These are phyloP conservation scores for Avahi laniger DNA, from an alignment of 2,797 vertebrate species.

Conservation along the genomic window DNA sequence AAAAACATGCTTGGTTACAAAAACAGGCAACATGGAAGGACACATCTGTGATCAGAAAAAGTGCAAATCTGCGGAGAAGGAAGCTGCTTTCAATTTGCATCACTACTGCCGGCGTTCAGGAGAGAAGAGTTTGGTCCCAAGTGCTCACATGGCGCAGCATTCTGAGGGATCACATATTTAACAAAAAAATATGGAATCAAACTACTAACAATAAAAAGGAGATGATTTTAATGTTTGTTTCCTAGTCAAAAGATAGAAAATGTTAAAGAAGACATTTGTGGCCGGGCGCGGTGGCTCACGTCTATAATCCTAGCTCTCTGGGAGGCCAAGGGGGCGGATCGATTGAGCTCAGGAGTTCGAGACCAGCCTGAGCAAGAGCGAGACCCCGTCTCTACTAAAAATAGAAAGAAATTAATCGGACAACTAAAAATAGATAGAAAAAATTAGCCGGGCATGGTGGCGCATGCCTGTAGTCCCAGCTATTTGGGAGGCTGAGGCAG, in stretches of 20 bases:
- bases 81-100: constrained; percentile 73
- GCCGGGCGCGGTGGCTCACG: no score
- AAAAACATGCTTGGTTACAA: constrained; percentile 70
- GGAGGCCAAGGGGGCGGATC: no score
- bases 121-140: neutral
- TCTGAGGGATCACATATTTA: constrained; percentile 33
- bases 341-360: no score
- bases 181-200: neutral
- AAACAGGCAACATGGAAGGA: constrained; percentile 30
- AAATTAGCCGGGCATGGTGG: no score
- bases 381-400: no score
- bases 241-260: neutral
- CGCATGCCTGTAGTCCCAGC: no score
- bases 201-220: neutral
- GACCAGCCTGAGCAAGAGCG: no score
- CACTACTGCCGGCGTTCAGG: neutral
- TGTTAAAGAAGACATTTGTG: neutral
- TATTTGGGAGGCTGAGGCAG: no score
- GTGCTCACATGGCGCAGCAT: neutral
- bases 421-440: no score
- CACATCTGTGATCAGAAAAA: constrained; percentile 50
- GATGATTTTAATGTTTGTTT: neutral
- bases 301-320: no score
- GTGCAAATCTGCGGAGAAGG: constrained; percentile 34
- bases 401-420: no score